Base-by-base conservation (phyloP, 2,113 vertebrate genomes). In the Rhynchomys soricoides region DNA sequence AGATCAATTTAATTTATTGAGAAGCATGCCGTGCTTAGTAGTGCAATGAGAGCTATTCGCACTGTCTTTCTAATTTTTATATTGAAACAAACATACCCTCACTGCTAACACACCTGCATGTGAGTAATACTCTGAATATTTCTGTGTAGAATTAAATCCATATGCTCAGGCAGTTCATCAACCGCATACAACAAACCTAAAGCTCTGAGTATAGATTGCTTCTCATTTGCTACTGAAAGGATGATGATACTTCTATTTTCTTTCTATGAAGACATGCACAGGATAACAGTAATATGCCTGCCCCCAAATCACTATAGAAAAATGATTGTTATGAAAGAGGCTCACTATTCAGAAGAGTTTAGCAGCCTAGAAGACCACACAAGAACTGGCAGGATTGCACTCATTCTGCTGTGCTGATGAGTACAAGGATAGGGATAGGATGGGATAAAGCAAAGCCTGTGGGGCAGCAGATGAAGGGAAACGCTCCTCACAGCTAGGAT, bases 71-170 rank as follows among this genome's bases (percentile, higher is more conserved):
- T 90, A 73, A 64, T 91, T 96, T 89, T 79, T 21, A 86, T 90
- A 81, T 31, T 66, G 3, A 78, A 4, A 17, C 26, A 88, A 89
- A 57, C 21, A 55, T 90, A 86, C 3, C 12, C 52, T 81, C 37
- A 40, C 10, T 71, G n/a, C n/a, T 74, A 55, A 0, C 7, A 68
- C 31, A 45, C 79, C 64, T 19, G 0, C 48, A 37, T 71, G 55
- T 68, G 86, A 68, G 40, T 50, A n/a, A 48, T 59, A 22, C 6
- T 40, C 71, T 83, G 64, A 66, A 52, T 73, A 40, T 89, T 77
- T 86, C 26, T 95, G 34, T 88, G 12, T 43, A 79, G 64, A 90
- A 40, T 77, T 89, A 34, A 89, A 89, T 94, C 62, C 34, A 86
- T 0, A 50, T 7, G 78, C 81, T 94, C 68, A 91, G 77, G 89